Evolutionary conservation across 2,113 vertebrate genomes (phyloP).

Genomic region (Neofelis nebulosa): DNA sequence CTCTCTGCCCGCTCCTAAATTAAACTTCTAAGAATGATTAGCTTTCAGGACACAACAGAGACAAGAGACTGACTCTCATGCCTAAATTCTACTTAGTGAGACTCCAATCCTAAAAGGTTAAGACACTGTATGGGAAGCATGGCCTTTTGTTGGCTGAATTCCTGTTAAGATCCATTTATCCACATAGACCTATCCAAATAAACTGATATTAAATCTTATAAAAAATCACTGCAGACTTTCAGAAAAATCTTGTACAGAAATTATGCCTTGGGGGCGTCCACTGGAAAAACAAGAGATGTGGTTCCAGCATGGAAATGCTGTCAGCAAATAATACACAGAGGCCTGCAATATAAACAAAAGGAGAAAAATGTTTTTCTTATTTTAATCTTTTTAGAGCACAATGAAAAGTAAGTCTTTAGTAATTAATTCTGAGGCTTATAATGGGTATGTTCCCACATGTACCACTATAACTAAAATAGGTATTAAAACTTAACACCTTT

Average conservation of each 20-base stretch:
- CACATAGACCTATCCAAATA: conserved; percentile 19
- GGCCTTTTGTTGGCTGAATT: not conserved
- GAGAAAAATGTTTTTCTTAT: not conserved
- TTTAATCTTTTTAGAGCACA: not conserved
- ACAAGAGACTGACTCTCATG: not conserved
- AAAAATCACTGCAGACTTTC: conserved; percentile 6
- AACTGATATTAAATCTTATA: conserved; percentile 36
- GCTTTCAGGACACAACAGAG: not conserved
- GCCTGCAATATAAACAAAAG: not conserved
- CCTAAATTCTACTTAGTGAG: conserved; percentile 2
- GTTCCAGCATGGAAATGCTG: not conserved
- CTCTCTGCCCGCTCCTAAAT: not conserved
- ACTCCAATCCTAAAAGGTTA: not conserved
- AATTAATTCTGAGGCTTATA: not conserved
- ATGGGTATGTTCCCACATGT: not conserved
- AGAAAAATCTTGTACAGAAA: conserved; percentile 11
- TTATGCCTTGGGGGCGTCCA: not conserved
- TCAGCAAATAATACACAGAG: not conserved
- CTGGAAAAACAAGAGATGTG: not conserved
- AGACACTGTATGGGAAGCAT: not conserved
- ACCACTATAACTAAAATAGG: not conserved
- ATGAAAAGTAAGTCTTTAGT: not conserved
- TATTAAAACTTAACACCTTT: not conserved
- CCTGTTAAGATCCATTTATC: conserved; percentile 16
- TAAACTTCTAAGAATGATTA: not conserved